Percentiles rank a stretch among this genome's conserved stretches.
These are phyloP conservation scores for Noctua janthe DNA, from an alignment of 2,888 invertebrate genomes.

Conservation along the genomic window DNA sequence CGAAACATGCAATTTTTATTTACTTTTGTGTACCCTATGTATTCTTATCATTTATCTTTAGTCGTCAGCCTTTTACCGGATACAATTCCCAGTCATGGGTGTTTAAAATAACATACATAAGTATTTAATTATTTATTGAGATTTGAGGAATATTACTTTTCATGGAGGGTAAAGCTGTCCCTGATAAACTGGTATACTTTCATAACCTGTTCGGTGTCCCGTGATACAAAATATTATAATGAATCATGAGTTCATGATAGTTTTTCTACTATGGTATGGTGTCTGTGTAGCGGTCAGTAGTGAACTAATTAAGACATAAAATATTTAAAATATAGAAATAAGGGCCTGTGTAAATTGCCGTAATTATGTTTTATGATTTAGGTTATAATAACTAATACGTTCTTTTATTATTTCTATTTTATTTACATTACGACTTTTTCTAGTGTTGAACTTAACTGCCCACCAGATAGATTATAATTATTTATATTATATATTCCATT, in stretches of 20 bases:
- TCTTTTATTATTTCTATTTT: background rate
- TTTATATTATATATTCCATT: background rate
- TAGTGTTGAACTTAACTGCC: background rate
- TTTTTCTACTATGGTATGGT: background rate
- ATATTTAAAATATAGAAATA: background rate
- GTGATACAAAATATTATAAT: background rate
- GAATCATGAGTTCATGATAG: background rate
- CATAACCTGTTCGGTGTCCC: slow-evolving; percentile 31
- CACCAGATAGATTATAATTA: background rate
- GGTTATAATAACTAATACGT: background rate
- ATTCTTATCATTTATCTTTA: slow-evolving; percentile 26
- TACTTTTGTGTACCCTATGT: slow-evolving; percentile 9
- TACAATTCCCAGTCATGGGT: slow-evolving; percentile 19
- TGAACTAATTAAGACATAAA: background rate
- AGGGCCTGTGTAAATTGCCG: background rate
- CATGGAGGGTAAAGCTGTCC: slow-evolving; percentile 39
- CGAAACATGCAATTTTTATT: slow-evolving; percentile 11
- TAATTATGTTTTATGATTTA: background rate
- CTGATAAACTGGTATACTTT: slow-evolving; percentile 11
- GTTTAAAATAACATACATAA: slow-evolving; percentile 19
- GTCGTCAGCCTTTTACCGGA: slow-evolving; percentile 2
- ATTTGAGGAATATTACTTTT: slow-evolving; percentile 53
- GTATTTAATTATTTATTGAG: slow-evolving; percentile 18
- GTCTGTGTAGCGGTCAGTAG: background rate
- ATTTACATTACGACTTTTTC: background rate